Evolutionary conservation across 2,113 vertebrate species (phyloP).

Genomic region (Macquaria ambigua): DNA sequence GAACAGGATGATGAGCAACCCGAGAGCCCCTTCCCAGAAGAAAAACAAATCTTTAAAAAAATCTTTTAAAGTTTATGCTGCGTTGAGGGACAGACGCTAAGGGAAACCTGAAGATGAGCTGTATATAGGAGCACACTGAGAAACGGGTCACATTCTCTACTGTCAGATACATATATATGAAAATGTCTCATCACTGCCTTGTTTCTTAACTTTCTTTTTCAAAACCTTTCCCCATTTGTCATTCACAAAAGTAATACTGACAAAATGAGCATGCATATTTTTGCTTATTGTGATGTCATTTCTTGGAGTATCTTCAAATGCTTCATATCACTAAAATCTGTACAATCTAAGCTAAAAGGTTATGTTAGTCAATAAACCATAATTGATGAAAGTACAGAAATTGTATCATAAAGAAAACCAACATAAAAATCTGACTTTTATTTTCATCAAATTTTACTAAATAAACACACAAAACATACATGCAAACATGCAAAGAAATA

Average conservation of each 20-base stretch:
- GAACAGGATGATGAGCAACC: constrained; percentile 15
- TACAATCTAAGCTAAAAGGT: no score
- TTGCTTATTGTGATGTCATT: no score
- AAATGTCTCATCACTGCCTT: neutral
- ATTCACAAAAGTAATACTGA: constrained; percentile 9
- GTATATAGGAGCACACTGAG: neutral
- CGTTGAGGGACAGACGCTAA: neutral
- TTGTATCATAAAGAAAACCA: no score
- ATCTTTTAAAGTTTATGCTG: constrained; percentile 8
- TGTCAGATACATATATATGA: neutral
- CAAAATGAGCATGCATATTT: neutral
- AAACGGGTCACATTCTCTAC: neutral
- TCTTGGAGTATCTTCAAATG: no score
- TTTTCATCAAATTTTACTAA: no score
- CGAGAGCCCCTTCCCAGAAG: neutral
- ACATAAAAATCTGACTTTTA: no score
- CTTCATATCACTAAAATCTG: no score
- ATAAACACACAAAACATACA: no score
- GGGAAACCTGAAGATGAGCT: neutral
- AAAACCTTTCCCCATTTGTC: neutral
- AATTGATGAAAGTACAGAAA: no score
- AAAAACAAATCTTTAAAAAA: constrained; percentile 24
- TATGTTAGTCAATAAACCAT: no score
- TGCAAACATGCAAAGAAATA: no score
- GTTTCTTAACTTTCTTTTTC: neutral